phyloP scores from a whole-genome alignment of 2,888 invertebrate species.

The Nomada fabriciana region DNA sequence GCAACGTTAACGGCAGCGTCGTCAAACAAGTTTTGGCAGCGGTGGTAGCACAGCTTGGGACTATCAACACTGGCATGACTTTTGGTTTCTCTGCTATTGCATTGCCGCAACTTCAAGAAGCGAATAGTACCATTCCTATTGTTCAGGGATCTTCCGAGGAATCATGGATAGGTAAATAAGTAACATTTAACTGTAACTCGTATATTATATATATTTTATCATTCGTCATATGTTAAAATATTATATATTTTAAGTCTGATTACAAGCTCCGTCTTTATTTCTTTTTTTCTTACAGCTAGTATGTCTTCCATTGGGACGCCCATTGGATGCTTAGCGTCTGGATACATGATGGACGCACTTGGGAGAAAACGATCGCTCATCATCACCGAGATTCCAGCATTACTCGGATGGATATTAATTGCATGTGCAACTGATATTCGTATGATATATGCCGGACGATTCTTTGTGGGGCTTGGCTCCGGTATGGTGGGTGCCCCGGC shows the following conservation, averaged over 20 bases:
- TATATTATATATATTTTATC: neutral
- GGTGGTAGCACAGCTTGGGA: constrained; percentile 88
- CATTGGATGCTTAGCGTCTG: constrained; percentile 89
- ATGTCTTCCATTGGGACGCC: constrained; percentile 89
- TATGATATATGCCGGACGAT: constrained; percentile 88
- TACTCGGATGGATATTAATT: constrained; percentile 89
- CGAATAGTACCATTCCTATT: constrained; percentile 85
- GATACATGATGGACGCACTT: constrained; percentile 89
- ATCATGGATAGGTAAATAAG: constrained; percentile 88
- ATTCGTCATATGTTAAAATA: neutral
- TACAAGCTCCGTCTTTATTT: neutral
- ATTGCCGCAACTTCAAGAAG: constrained; percentile 86
- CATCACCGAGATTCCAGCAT: constrained; percentile 88
- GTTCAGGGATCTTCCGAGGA: constrained; percentile 85
- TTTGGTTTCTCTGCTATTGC: constrained; percentile 90
- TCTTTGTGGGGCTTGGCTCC: constrained; percentile 89
- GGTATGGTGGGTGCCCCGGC: constrained; percentile 91
- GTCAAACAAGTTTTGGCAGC: constrained; percentile 87
- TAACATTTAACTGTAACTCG: neutral
- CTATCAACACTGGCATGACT: constrained; percentile 89
- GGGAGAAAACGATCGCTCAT: constrained; percentile 88
- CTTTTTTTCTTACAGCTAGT: constrained; percentile 85
- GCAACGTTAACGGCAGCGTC: constrained; percentile 75
- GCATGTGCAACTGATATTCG: constrained; percentile 86
- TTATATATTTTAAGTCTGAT: neutral